A percentile compares a stretch with the other conserved stretches of the same genome.
Conservation (phyloP, 2,888 invertebrate species). For the Sthenelais limicola region DNA sequence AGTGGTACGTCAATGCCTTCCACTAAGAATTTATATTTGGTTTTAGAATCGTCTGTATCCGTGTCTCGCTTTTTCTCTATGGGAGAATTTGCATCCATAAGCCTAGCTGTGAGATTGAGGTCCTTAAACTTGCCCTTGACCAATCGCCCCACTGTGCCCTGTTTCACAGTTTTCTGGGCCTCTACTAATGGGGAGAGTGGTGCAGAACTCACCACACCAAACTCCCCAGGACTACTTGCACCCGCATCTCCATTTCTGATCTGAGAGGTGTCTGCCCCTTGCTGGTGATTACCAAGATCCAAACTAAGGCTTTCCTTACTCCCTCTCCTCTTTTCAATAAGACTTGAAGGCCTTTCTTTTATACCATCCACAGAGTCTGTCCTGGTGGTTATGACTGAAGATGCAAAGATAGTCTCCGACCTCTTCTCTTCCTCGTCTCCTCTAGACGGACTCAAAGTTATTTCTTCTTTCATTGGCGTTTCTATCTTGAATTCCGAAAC, state of each 20-base stretch:
- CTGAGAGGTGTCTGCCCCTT: too few relatives aligned
- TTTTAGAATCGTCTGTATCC: neutral
- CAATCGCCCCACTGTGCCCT: slow-evolving; percentile 42
- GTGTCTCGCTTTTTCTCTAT: neutral
- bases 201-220: too few relatives aligned
- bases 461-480: too few relatives aligned
- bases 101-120: slow-evolving; percentile 43
- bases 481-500: too few relatives aligned
- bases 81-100: slow-evolving; percentile 13
- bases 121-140: slow-evolving; percentile 43
- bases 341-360: too few relatives aligned
- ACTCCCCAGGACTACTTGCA: neutral
- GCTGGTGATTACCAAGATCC: neutral
- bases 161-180: slow-evolving; percentile 27
- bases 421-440: too few relatives aligned
- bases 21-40: slow-evolving; percentile 50
- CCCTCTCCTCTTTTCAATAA: slow-evolving; percentile 4
- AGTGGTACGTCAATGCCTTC: slow-evolving; percentile 55
- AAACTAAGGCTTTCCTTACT: slow-evolving; percentile 2
- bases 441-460: too few relatives aligned
- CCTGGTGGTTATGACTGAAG: too few relatives aligned
- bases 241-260: too few relatives aligned
- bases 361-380: too few relatives aligned
- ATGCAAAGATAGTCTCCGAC: too few relatives aligned
- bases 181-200: slow-evolving; percentile 28